Evolutionary conservation across 2,888 invertebrate genomes (phyloP).

Genomic region (Elgonia sp.): DNA sequence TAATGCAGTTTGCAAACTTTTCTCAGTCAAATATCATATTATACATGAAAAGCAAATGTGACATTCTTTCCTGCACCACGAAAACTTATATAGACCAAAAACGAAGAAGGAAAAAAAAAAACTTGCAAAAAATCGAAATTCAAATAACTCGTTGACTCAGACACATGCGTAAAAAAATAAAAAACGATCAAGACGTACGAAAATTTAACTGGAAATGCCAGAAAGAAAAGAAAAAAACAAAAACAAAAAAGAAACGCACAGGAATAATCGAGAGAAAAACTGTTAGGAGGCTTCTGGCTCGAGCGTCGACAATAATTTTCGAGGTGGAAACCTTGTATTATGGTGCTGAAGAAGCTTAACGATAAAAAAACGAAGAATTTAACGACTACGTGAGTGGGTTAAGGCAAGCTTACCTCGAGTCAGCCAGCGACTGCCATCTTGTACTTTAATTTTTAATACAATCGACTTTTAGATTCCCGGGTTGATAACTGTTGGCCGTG

Average conservation of each 20-base stretch:
- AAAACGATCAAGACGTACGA: background rate
- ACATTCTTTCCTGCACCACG: conserved; percentile 12
- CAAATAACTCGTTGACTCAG: background rate
- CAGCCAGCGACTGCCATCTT: conserved; percentile 70
- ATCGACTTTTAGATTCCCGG: conserved; percentile 61
- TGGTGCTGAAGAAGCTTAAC: background rate
- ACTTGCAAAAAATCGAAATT: background rate
- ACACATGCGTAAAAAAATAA: background rate
- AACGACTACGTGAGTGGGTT: background rate
- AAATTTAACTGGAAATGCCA: background rate
- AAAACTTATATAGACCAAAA: conserved; percentile 25
- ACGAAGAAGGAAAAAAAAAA: background rate
- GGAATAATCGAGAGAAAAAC: background rate
- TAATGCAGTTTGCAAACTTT: conserved; percentile 24
- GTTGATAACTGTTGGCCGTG: conserved; percentile 46
- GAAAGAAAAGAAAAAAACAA: conserved; percentile 9
- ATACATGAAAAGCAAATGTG: conserved; percentile 37
- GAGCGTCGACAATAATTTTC: conserved; percentile 34
- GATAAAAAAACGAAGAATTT: background rate
- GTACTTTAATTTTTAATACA: conserved; percentile 72
- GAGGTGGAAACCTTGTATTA: conserved; percentile 27
- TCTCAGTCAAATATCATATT: conserved; percentile 36
- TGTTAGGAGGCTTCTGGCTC: conserved; percentile 29
- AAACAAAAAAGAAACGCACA: conserved; percentile 8
- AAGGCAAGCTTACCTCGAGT: conserved; percentile 57